Percentiles rank a stretch among this genome's conserved stretches.
Conservation (phyloP, 2,888 invertebrate species). For the Drosophila tanythrix region DNA sequence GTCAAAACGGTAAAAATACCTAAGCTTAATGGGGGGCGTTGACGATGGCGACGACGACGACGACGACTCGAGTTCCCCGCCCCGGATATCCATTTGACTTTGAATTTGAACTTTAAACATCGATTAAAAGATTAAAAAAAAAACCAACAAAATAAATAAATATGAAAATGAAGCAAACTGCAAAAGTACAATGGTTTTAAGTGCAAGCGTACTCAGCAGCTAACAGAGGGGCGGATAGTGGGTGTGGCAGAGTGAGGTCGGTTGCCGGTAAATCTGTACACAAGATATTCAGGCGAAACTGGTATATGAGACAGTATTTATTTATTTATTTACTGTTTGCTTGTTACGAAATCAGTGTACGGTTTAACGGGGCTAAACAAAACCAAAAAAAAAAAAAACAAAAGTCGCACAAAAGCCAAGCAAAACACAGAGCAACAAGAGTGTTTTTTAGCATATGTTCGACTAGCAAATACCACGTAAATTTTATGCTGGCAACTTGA, state of each 20-base stretch:
- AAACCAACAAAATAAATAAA: background rate
- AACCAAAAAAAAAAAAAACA: conserved; percentile 52
- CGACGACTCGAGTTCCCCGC: background rate
- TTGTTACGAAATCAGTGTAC: conserved; percentile 65
- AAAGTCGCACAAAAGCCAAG: conserved; percentile 30
- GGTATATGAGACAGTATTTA: conserved; percentile 49
- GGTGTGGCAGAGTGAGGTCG: background rate
- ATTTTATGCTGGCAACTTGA: background rate
- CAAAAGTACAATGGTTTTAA: conserved; percentile 15
- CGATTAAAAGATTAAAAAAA: conserved; percentile 12
- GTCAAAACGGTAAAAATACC: background rate
- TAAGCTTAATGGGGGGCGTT: conserved; percentile 19
- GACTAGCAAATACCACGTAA: background rate
- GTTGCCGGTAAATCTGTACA: conserved; percentile 13
- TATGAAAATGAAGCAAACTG: background rate
- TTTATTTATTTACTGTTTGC: conserved; percentile 58
- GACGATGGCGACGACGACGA: background rate
- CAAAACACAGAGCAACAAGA: conserved; percentile 11
- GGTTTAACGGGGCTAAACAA: conserved; percentile 15
- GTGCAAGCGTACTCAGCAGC: conserved; percentile 11
- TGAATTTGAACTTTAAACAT: conserved; percentile 42
- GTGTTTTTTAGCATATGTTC: background rate
- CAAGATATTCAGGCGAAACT: conserved; percentile 41
- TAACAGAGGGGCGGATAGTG: background rate
- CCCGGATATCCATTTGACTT: conserved; percentile 32